Evolutionary conservation across 2,113 vertebrate species (phyloP).

Genomic region (Plotosus lineatus): DNA sequence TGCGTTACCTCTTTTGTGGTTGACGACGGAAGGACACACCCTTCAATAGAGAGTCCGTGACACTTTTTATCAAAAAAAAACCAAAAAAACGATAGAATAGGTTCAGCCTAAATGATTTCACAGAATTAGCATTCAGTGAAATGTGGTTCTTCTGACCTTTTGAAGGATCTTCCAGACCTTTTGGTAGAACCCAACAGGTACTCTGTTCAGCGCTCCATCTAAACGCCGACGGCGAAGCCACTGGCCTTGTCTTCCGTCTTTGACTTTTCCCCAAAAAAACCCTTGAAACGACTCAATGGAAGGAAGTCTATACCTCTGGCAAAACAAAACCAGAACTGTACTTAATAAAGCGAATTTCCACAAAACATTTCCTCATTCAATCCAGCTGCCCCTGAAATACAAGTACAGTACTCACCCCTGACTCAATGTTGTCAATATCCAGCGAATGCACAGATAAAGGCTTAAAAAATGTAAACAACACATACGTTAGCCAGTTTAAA

Average conservation of each 20-base stretch:
- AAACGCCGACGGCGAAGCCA: conserved; percentile 90
- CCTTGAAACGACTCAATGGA: conserved; percentile 69
- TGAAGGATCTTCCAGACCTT: conserved; percentile 96
- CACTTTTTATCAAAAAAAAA: conserved; percentile 73
- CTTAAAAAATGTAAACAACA: conserved; percentile 31
- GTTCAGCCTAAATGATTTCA: too few relatives aligned
- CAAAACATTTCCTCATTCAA: too few relatives aligned
- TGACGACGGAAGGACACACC: conserved; percentile 91
- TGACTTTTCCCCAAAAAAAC: conserved; percentile 49
- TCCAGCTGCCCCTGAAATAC: neutral
- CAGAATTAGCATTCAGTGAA: neutral
- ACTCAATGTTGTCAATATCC: conserved; percentile 52
- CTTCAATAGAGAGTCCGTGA: conserved; percentile 92
- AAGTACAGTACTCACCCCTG: conserved; percentile 45
- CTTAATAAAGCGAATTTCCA: too few relatives aligned
- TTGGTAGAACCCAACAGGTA: conserved; percentile 93
- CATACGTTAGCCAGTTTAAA: neutral
- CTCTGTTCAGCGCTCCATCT: conserved; percentile 92
- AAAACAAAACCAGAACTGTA: neutral
- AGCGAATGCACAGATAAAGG: conserved; percentile 49
- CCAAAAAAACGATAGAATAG: too few relatives aligned
- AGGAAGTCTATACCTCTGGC: conserved; percentile 65
- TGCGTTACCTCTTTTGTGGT: conserved; percentile 88
- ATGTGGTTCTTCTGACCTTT: conserved; percentile 76
- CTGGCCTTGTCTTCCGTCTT: conserved; percentile 86